Evolutionary conservation across 2,888 invertebrate species (phyloP).

Genomic region (Cheilosia urbana): DNA sequence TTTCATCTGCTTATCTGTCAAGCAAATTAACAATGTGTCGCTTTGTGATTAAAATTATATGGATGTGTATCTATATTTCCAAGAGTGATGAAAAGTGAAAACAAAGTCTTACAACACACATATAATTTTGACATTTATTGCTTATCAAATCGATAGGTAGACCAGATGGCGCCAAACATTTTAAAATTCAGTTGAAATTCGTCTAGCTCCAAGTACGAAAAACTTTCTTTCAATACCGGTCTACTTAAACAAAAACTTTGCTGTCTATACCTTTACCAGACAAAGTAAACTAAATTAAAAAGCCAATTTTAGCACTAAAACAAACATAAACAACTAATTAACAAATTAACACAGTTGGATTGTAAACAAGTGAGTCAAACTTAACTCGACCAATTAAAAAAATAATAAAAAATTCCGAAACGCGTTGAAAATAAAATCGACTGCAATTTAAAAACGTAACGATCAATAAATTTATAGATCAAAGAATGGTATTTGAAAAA

Average conservation of each 20-base stretch:
- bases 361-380: slow-evolving; percentile 9
- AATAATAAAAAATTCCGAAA: neutral
- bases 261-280: neutral
- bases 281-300: slow-evolving; percentile 7
- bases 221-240: too few relatives aligned
- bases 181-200: too few relatives aligned
- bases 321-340: slow-evolving; percentile 9
- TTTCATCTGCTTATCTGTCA: too few relatives aligned
- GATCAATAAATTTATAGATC: slow-evolving; percentile 1
- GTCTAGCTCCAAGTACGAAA: too few relatives aligned
- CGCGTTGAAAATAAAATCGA: neutral
- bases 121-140: too few relatives aligned
- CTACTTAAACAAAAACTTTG: neutral
- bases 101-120: too few relatives aligned
- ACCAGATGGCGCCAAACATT: too few relatives aligned
- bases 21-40: too few relatives aligned
- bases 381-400: neutral
- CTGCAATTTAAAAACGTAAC: neutral
- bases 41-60: too few relatives aligned
- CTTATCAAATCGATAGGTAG: too few relatives aligned
- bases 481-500: neutral
- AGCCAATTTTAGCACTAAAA: slow-evolving; percentile 22
- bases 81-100: too few relatives aligned
- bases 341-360: slow-evolving; percentile 1
- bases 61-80: too few relatives aligned